phyloP scores from a whole-genome alignment of 2,888 invertebrate species.

The Epinotia brunnichana region DNA sequence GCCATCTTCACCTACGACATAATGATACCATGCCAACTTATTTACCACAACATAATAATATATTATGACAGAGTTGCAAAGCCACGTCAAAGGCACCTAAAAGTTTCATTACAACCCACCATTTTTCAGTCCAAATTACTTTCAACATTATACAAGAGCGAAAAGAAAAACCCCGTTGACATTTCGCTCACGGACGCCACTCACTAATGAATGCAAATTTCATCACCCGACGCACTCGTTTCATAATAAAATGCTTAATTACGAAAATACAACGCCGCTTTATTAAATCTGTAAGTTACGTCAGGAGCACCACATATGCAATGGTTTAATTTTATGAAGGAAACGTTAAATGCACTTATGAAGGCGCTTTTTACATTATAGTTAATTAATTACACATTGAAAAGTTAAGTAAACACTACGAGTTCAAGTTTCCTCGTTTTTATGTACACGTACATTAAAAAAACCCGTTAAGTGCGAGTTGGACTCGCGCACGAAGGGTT shows the following conservation, averaged over 20 bases:
- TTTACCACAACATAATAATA: too few relatives aligned
- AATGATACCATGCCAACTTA: background rate
- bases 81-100: background rate
- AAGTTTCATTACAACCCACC: background rate
- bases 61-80: background rate
- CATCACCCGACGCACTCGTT: conserved; percentile 68
- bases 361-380: too few relatives aligned
- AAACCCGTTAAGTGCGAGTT: too few relatives aligned
- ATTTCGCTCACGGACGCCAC: conserved; percentile 58
- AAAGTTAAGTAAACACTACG: too few relatives aligned
- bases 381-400: too few relatives aligned
- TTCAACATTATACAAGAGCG: conserved; percentile 17
- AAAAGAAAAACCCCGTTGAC: conserved; percentile 61
- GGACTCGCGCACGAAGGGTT: too few relatives aligned
- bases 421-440: too few relatives aligned
- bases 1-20: too few relatives aligned
- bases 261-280: conserved; percentile 51
- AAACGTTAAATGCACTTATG: background rate
- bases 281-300: conserved; percentile 54
- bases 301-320: conserved; percentile 9
- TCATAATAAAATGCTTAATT: conserved; percentile 67
- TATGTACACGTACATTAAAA: too few relatives aligned
- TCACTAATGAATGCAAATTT: conserved; percentile 79
- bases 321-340: conserved; percentile 2
- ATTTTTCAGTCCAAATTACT: conserved; percentile 28